phyloP scores from a whole-genome alignment of 2,113 vertebrate species.

The Cynopterus brachyotis region DNA sequence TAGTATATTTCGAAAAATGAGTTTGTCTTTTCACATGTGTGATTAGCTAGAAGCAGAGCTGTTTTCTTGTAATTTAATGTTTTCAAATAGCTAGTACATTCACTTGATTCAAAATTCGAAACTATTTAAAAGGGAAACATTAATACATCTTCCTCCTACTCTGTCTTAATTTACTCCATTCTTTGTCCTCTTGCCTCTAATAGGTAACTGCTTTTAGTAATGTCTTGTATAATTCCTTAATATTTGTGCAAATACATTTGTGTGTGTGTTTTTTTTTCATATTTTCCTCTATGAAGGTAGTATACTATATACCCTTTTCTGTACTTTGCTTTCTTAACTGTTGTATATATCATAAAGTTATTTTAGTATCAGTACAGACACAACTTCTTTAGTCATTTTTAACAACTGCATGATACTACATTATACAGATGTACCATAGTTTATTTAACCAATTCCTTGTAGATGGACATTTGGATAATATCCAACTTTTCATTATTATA shows the following conservation, averaged over 20 bases:
- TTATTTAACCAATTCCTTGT: not conserved
- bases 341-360: not conserved
- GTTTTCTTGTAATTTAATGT: constrained; percentile 7
- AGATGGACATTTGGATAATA: not conserved
- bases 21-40: not conserved
- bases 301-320: not conserved
- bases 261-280: not conserved
- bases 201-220: not conserved
- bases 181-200: not conserved
- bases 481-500: not conserved
- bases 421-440: not conserved
- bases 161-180: not conserved
- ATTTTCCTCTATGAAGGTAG: not conserved
- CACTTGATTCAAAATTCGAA: not conserved
- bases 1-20: constrained; percentile 3
- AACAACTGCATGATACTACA: not conserved
- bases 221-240: not conserved
- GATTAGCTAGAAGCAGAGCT: not conserved
- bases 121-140: not conserved
- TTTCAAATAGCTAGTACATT: constrained; percentile 14
- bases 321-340: not conserved
- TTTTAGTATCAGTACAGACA: not conserved
- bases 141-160: not conserved
- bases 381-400: not conserved
- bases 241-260: not conserved